Percentiles rank a stretch among this genome's conserved stretches.
Conservation (phyloP, 1,140 invertebrate species). For the Centruroides vittatus region DNA sequence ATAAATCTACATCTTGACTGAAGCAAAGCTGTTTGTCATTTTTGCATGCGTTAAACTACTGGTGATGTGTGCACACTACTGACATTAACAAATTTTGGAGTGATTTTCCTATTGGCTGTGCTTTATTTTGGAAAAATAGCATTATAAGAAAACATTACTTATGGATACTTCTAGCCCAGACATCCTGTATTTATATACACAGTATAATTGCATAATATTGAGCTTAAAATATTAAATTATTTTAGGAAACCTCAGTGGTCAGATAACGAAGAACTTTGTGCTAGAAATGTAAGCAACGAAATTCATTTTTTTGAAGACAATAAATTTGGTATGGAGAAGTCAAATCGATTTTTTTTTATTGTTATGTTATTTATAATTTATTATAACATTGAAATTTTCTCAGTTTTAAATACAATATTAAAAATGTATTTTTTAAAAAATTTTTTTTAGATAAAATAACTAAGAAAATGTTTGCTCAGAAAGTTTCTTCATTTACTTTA, state of each 20-base stretch:
- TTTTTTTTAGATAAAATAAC: slow-evolving; percentile 39
- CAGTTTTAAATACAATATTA: too few relatives aligned
- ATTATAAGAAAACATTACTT: too few relatives aligned
- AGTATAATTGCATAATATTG: background rate
- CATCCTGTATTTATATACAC: background rate
- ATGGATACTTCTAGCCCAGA: too few relatives aligned
- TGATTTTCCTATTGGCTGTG: too few relatives aligned
- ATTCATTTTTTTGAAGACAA: slow-evolving; percentile 63
- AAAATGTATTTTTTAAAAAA: background rate
- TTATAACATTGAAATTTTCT: too few relatives aligned
- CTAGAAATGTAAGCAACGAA: slow-evolving; percentile 59
- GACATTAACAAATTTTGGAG: too few relatives aligned
- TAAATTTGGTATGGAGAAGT: slow-evolving; percentile 26
- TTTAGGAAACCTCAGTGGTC: slow-evolving; percentile 73
- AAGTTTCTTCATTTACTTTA: slow-evolving; percentile 58
- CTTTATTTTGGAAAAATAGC: too few relatives aligned
- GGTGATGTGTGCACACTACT: too few relatives aligned
- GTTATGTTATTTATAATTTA: too few relatives aligned
- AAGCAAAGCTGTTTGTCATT: too few relatives aligned
- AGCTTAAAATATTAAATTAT: slow-evolving; percentile 3
- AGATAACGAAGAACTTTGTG: slow-evolving; percentile 64
- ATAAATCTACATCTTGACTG: too few relatives aligned
- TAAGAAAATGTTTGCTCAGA: slow-evolving; percentile 50
- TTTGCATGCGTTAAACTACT: too few relatives aligned
- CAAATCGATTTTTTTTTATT: background rate